A percentile compares a stretch with the other conserved stretches of the same genome.
phyloP scores from a whole-genome alignment of 2,797 vertebrate species.

The Helostoma temminkii region DNA sequence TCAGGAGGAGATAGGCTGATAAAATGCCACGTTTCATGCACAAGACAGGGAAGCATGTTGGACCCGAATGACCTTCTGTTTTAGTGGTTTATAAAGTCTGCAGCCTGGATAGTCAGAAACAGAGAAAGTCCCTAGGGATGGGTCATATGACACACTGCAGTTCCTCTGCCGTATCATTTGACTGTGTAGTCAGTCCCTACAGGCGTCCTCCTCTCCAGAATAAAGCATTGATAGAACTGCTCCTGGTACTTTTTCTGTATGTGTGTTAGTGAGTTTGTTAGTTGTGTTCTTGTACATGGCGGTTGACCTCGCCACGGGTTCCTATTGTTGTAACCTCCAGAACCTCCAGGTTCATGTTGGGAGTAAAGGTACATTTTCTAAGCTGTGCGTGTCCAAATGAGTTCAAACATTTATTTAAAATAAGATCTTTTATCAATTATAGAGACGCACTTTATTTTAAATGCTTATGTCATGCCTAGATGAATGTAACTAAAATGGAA shows the following conservation, averaged over 20 bases:
- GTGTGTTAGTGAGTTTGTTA: constrained; percentile 19
- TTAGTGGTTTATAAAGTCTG: constrained; percentile 51
- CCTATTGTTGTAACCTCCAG: background rate
- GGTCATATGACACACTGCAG: constrained; percentile 78
- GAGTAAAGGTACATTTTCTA: background rate
- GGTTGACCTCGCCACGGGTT: constrained; percentile 45
- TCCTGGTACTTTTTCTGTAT: constrained; percentile 34
- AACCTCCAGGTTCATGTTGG: background rate
- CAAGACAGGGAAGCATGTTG: constrained; percentile 39
- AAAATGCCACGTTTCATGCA: constrained; percentile 67
- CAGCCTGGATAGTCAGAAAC: constrained; percentile 60
- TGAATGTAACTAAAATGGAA: no score
- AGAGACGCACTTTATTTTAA: no score
- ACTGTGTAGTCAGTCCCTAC: constrained; percentile 73
- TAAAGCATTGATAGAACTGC: constrained; percentile 63
- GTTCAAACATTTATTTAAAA: no score
- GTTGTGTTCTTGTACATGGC: constrained; percentile 39
- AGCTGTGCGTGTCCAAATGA: no score
- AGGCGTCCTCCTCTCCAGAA: constrained; percentile 71
- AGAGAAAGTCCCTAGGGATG: constrained; percentile 68
- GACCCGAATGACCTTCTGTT: constrained; percentile 61
- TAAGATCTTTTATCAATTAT: no score
- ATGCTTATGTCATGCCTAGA: no score
- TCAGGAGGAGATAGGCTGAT: constrained; percentile 58
- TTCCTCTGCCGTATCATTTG: constrained; percentile 77